Evolutionary conservation across 2,888 invertebrate genomes (phyloP), one percentile per base, ranked within the genome.

Genomic region (Drosophila vallismaia): DNA sequence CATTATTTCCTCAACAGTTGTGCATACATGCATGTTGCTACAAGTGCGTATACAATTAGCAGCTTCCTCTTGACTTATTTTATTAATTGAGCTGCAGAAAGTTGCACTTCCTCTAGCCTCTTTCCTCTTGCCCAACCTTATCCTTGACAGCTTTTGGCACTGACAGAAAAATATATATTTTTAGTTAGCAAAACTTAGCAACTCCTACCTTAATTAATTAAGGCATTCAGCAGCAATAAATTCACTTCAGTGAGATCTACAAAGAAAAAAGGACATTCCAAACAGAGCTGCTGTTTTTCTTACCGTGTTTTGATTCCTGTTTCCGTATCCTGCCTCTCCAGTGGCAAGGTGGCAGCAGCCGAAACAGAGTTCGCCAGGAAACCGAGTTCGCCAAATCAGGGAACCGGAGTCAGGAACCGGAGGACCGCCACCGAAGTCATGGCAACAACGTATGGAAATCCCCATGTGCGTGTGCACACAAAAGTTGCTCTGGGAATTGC

Each of bases 11-110:
- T 19, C 3, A 42, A 48, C 60, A 40, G 60, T n/a, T 46, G 40
- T 40, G 40, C 70, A 75, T 76, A 68, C 59, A 58, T 57, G 56
- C 40, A 40, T 3, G n/a, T 33, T 44, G 49, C 62, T 42, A 50
- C 45, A 28, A 40, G 46, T 48, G 70, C 84, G 71, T 86, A 86
- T 77, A 83, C 88, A 85, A 85, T 85, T 85, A 85, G 85, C 82
- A 85, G 87, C 82, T 86, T 88, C 82, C 84, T 81, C 76, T 76
- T 67, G 75, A 79, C 72, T 86, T 79, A 82, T 79, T 85, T 85
- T 85, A 88, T 85, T 87, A 88, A 88, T 88, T 87, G 88, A 87
- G 88, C 83, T 75, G 75, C 83, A 87, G 79, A 63, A 87, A 87
- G 87, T 85, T 85, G 67, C 66, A 68, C 85, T 68, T 57, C 78